Percentiles rank a stretch among this genome's conserved stretches.
Conservation (phyloP, 1,140 invertebrate genomes). For the Drosophila burlai region DNA sequence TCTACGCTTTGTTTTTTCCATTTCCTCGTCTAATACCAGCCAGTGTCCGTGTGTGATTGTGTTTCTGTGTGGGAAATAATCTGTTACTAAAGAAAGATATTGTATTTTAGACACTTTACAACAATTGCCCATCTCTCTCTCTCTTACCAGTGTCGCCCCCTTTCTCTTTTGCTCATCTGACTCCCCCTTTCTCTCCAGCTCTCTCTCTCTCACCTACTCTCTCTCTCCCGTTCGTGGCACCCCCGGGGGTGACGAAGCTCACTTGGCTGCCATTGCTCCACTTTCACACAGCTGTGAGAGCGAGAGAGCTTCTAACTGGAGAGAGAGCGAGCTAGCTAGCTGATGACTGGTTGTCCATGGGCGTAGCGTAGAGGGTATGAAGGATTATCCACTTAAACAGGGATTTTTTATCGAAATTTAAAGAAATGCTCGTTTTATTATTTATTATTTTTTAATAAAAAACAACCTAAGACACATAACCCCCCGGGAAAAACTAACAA, state of each 20-base stretch:
- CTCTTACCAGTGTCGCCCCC: neutral
- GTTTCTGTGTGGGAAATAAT: conserved; percentile 13
- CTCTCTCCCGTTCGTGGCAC: conserved; percentile 26
- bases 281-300: conserved; percentile 58
- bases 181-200: conserved; percentile 17
- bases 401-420: neutral
- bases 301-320: conserved; percentile 25
- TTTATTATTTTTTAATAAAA: neutral
- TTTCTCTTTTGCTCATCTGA: conserved; percentile 18
- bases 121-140: neutral
- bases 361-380: neutral
- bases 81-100: conserved; percentile 43
- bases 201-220: neutral
- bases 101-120: conserved; percentile 46
- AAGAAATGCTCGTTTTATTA: neutral
- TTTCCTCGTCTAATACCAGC: conserved; percentile 1
- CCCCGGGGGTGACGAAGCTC: conserved; percentile 41
- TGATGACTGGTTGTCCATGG: conserved; percentile 26
- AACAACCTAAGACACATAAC: neutral
- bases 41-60: conserved; percentile 5
- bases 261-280: conserved; percentile 53
- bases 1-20: conserved; percentile 14
- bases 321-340: conserved; percentile 11
- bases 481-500: too few species aligned
- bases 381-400: neutral